Base-by-base conservation (phyloP, 1,140 invertebrate species). In the Reticulitermes speratus region DNA sequence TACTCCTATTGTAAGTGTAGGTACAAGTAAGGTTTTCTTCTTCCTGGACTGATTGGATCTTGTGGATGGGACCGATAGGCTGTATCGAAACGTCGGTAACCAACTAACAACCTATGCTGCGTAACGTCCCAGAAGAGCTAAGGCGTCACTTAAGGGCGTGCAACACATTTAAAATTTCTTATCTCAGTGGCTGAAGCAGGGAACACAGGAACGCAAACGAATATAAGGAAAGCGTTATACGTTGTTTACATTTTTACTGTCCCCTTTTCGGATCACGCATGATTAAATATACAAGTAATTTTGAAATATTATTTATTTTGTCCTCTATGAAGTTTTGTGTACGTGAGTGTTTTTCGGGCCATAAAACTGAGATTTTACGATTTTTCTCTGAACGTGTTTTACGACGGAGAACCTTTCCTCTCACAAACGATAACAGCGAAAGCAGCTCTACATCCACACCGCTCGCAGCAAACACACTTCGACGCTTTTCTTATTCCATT, bases 281-380 rank as follows among this genome's bases (percentile, higher is more conserved):
- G 65, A 75, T 75, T 75, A 75, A 75, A 75, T 30, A 25, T 30
- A 30, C 25, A 75, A 30, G n/a, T 75, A 25, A 75, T 75, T 75
- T 75, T 23, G 21, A 23, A 65, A 65, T 65, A 65, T 65, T 21
- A 65, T 65, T 75, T 75, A 30, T 75, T 75, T 30, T 11, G 65
- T 30, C 65, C 65, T 25, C 14, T 9, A 75, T n/a, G n/a, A 75
- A 3, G 25, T 25, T 75, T 3, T 75, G 65, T 23, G 19, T 75
- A 30, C 16, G 25, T 75, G n/a, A 25, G n/a, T 16, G 65, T 16
- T 30, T 75, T 75, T 75, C 25, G 65, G 25, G 9, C 25, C 16
- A 75, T 8, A 75, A 75, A 75, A 75, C 65, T 75, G n/a, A 75
- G 11, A 25, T 75, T 75, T 75, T 75, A 75, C 65, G 65, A 75